Conservation (phyloP, 2,888 invertebrate genomes). For the Anthrax anthrax region DNA sequence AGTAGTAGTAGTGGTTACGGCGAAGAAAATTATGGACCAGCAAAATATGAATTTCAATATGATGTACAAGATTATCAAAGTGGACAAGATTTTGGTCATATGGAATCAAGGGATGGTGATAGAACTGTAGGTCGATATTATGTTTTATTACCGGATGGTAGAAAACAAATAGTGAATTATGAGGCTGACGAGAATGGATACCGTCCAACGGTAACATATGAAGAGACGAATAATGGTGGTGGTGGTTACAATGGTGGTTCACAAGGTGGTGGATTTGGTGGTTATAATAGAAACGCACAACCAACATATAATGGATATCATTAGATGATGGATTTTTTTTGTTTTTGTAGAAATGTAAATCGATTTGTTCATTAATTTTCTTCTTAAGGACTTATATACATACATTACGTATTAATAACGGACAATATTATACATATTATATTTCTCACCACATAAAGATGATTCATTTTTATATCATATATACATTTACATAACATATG, state of each 20-base stretch:
- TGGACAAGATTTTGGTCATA: constrained; percentile 52
- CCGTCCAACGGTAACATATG: constrained; percentile 51
- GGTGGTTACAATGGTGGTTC: constrained; percentile 15
- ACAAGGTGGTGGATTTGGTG: constrained; percentile 18
- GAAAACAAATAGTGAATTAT: constrained; percentile 55
- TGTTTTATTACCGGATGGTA: constrained; percentile 51
- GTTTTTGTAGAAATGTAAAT: not conserved
- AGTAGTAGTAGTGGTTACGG: constrained; percentile 7
- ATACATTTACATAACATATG: no score
- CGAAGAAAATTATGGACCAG: constrained; percentile 43
- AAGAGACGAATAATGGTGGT: constrained; percentile 38
- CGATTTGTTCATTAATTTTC: not conserved
- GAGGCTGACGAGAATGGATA: constrained; percentile 54
- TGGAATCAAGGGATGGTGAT: constrained; percentile 48
- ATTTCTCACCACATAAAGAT: not conserved
- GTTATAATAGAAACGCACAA: constrained; percentile 25
- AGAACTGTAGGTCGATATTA: constrained; percentile 48
- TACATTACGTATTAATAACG: not conserved
- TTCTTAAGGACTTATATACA: not conserved
- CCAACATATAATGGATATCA: constrained; percentile 11
- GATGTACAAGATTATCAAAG: constrained; percentile 49
- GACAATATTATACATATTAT: no score
- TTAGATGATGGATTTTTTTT: not conserved
- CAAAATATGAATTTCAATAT: constrained; percentile 54
- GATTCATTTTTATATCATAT: no score